Base-by-base conservation (phyloP, 2,888 invertebrate species). In the Lacanobia oleracea region DNA sequence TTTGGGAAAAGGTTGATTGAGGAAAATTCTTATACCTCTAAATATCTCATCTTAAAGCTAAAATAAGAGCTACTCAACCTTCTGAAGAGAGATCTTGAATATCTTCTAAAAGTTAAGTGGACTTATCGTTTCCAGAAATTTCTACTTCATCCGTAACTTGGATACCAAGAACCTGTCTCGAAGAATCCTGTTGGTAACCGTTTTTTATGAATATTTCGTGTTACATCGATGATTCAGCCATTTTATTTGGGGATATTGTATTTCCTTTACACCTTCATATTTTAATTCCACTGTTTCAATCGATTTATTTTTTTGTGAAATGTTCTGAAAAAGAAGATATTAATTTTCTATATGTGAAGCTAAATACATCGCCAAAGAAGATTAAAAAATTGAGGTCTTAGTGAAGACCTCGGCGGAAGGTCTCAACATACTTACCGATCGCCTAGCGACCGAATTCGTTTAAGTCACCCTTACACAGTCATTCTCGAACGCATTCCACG, bases 201-300 rank as follows among this genome's bases (percentile, higher is more conserved):
- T 6, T 57, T 54, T 77, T 61, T 53, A 21, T n/a, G n/a, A 60
- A 79, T 53, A 73, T 73, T 61, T 61, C 45, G 0, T 43, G 14
- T 53, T 43, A 73, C 43, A 18, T 57, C 48, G 48, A 62, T 6
- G 14, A 60, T 60, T 60, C 12, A 8, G 14, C 14, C 23, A 45
- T 63, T 70, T 70, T n/a, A 45, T 65, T 51, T 48, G 14, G 43
- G 7, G 45, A 54, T 60, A 66, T 74, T 51, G 59, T 21, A 48
- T 33, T 53, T 67, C 40, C 23, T 61, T 43, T 18, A 7, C 21
- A 57, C 21, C 3, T 64, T n/a, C 23, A 21, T 54, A 40, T 50
- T 74, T 54, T 10, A 51, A 65, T 48, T 23, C 16, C 0, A 16
- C 4, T 23, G 21, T 40, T 69, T n/a, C 12, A 33, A 3, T 6